Percentiles rank a stretch among this genome's conserved stretches.
phyloP scores from a whole-genome alignment of 2,888 invertebrate species.

The Gasteruption jaculator region DNA sequence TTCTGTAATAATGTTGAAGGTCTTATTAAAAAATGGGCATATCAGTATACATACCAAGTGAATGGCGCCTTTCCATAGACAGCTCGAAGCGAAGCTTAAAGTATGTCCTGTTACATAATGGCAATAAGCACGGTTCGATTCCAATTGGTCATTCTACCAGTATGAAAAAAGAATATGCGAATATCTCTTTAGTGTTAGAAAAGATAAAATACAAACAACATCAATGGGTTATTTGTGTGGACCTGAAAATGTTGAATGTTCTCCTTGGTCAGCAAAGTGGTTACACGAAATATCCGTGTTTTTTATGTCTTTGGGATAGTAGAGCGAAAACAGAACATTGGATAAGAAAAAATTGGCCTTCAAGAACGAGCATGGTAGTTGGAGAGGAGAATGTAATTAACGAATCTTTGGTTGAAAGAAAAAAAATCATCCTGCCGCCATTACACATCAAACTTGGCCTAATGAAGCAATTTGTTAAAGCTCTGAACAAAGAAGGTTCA shows the following conservation, averaged over 20 bases:
- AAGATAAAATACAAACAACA: constrained; percentile 27
- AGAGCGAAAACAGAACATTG: constrained; percentile 18
- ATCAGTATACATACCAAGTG: constrained; percentile 4
- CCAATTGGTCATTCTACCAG: constrained; percentile 28
- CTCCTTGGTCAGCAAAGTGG: constrained; percentile 19
- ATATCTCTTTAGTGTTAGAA: constrained; percentile 19
- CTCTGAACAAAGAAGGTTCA: constrained; percentile 23
- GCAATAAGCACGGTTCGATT: constrained; percentile 34
- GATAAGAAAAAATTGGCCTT: constrained; percentile 17
- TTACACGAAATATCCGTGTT: constrained; percentile 20
- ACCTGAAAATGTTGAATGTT: constrained; percentile 26
- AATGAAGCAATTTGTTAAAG: constrained; percentile 30
- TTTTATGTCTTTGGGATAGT: constrained; percentile 23
- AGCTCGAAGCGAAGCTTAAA: constrained; percentile 27
- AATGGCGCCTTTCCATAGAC: constrained; percentile 18
- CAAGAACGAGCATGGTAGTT: constrained; percentile 11
- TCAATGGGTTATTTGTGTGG: constrained; percentile 27
- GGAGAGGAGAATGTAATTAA: constrained; percentile 21
- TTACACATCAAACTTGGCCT: constrained; percentile 31
- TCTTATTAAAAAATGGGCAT: constrained; percentile 12
- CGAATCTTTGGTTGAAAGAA: constrained; percentile 18
- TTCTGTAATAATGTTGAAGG: constrained; percentile 8
- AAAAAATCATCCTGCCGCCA: constrained; percentile 24
- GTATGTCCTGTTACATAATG: constrained; percentile 28
- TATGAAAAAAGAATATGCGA: constrained; percentile 28